These are phyloP conservation scores for Otus scops DNA, from an alignment of 2,797 vertebrate genomes.

Conservation along the genomic window DNA sequence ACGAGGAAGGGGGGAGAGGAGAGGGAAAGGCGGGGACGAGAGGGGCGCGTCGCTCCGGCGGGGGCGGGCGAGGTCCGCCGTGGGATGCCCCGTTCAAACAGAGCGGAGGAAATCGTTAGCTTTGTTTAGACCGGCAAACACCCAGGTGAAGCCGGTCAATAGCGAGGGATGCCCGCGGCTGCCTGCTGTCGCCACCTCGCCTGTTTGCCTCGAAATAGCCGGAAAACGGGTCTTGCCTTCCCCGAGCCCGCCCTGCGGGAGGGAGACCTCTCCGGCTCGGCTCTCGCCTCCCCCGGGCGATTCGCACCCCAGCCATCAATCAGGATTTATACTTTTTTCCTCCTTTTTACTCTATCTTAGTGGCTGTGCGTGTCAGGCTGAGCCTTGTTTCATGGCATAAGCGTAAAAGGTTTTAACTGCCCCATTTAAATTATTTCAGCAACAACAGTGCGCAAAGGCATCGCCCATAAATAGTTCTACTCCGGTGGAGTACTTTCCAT, in stretches of 20 bases:
- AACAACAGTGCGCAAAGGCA: background rate
- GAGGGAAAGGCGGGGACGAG: background rate
- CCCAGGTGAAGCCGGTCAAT: constrained; percentile 37
- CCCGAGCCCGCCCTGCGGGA: background rate
- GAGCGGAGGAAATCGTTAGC: constrained; percentile 44
- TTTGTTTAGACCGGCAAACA: constrained; percentile 47
- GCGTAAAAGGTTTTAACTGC: background rate
- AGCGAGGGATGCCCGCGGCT: background rate
- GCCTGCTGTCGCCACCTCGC: background rate
- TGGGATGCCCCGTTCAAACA: constrained; percentile 24
- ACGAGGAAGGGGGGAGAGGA: background rate
- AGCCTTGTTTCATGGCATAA: background rate
- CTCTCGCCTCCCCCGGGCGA: background rate
- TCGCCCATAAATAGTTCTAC: background rate
- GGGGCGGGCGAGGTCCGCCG: background rate
- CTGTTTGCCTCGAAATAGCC: background rate
- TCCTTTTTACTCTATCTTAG: background rate
- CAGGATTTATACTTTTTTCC: background rate
- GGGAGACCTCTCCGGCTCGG: background rate
- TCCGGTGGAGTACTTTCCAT: background rate
- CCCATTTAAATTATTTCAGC: constrained; percentile 2
- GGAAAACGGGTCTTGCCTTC: background rate
- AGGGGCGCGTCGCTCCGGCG: background rate
- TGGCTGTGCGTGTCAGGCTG: background rate
- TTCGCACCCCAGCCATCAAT: background rate